Conservation (phyloP, 2,797 vertebrate genomes). For the Platyrinchus mystaceus region DNA sequence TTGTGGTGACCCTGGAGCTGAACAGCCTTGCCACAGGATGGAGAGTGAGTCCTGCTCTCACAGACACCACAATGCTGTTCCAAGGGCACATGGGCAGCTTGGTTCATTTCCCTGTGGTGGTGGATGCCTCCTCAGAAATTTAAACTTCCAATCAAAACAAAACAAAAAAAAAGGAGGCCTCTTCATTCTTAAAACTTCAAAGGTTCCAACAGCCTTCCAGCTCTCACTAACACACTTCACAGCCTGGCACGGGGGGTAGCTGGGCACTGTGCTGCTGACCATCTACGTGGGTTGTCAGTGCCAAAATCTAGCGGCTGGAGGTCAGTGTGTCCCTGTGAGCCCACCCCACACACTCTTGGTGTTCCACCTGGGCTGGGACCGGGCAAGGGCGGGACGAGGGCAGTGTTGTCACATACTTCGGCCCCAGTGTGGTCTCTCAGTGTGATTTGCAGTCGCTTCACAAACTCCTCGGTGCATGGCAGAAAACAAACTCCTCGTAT, state of each 20-base stretch:
- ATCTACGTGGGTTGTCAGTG: accelerated
- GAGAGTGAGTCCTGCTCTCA: neutral
- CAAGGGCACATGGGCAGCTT: neutral
- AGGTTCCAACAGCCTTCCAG: neutral
- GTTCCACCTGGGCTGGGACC: accelerated
- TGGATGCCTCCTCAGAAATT: neutral
- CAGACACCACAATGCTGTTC: neutral
- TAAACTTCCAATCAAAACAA: neutral
- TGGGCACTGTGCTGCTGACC: neutral
- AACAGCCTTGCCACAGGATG: neutral
- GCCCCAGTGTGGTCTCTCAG: neutral
- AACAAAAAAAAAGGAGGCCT: neutral
- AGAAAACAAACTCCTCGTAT: neutral
- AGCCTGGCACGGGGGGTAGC: neutral
- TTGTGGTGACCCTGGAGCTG: neutral
- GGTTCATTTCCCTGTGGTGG: neutral
- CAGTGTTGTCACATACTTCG: neutral
- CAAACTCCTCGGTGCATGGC: neutral
- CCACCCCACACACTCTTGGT: accelerated
- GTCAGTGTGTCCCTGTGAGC: neutral
- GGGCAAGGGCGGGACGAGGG: neutral
- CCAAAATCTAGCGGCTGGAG: neutral
- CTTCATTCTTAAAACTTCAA: neutral
- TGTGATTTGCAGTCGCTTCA: neutral
- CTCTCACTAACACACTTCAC: accelerated